Conservation (phyloP, 64 coral and sea anemone species). For the Exaiptasia diaphana region DNA sequence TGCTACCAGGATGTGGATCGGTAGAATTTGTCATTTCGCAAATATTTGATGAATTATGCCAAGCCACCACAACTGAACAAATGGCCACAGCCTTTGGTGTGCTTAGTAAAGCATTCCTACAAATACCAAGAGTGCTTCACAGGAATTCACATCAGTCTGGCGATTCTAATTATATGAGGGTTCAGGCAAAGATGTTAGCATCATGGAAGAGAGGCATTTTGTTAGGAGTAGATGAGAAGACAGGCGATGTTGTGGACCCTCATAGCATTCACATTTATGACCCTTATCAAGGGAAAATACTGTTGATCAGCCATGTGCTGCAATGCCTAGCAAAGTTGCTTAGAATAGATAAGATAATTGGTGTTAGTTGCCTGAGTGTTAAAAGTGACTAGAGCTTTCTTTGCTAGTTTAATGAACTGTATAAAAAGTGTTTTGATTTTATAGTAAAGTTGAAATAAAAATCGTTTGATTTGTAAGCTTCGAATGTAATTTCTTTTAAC, state of each 20-base stretch:
- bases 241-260: slow-evolving; percentile 45
- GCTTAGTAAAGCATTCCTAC: slow-evolving; percentile 52
- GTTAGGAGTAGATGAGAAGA: slow-evolving; percentile 46
- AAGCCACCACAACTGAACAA: slow-evolving; percentile 1
- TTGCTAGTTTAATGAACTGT: too few relatives aligned
- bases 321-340: slow-evolving; percentile 64
- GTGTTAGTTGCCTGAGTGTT: background rate
- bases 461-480: too few relatives aligned
- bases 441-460: too few relatives aligned
- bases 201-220: slow-evolving; percentile 41
- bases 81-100: slow-evolving; percentile 48
- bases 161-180: slow-evolving; percentile 42
- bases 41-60: slow-evolving; percentile 23
- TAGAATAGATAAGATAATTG: slow-evolving; percentile 60
- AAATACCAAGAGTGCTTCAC: slow-evolving; percentile 46
- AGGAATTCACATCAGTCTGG: slow-evolving; percentile 50
- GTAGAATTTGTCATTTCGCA: slow-evolving; percentile 59
- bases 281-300: slow-evolving; percentile 53
- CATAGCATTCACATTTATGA: slow-evolving; percentile 41
- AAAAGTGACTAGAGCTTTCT: background rate
- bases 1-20: slow-evolving; percentile 72
- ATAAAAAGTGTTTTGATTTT: too few relatives aligned
- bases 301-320: slow-evolving; percentile 47
- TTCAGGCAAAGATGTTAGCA: slow-evolving; percentile 13
- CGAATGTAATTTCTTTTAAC: too few relatives aligned